Conservation (phyloP, 37 sponge, comb jelly and placozoan species). For the Corticium candelabrum region DNA sequence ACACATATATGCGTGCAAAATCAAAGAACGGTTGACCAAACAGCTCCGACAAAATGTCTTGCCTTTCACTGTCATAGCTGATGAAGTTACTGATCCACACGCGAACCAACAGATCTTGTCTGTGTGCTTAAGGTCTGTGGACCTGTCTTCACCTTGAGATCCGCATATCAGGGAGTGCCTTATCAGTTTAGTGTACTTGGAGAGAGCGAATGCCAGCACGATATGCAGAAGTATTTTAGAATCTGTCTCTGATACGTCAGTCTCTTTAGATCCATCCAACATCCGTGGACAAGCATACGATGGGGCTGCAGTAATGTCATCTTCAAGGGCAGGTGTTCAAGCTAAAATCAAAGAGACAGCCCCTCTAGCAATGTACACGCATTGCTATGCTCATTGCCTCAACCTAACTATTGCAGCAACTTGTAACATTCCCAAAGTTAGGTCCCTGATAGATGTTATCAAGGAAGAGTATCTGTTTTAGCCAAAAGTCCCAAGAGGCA, state of each 20-base stretch:
- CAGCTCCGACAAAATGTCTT: constrained; percentile 19
- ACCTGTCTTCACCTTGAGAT: constrained; percentile 24
- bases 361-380: constrained; percentile 3
- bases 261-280: not conserved
- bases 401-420: constrained; percentile 33
- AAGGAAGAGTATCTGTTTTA: constrained; percentile 30
- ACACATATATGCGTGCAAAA: constrained; percentile 22
- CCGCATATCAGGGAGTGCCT: constrained; percentile 45
- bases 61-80: constrained; percentile 33
- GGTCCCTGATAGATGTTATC: constrained; percentile 21
- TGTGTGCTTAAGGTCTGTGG: constrained; percentile 39
- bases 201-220: constrained; percentile 39
- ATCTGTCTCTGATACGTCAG: not conserved
- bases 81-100: constrained; percentile 38
- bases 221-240: constrained; percentile 1
- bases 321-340: not conserved
- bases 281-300: constrained; percentile 7
- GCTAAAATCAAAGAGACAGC: not conserved
- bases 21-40: constrained; percentile 20
- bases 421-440: constrained; percentile 35
- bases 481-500: constrained; percentile 37
- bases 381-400: constrained; percentile 30
- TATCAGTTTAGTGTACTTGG: constrained; percentile 22
- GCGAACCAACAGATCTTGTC: constrained; percentile 25
- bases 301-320: constrained; percentile 3